phyloP scores from a whole-genome alignment of 1,140 invertebrate genomes.

The Lordiphosa clarofinis region DNA sequence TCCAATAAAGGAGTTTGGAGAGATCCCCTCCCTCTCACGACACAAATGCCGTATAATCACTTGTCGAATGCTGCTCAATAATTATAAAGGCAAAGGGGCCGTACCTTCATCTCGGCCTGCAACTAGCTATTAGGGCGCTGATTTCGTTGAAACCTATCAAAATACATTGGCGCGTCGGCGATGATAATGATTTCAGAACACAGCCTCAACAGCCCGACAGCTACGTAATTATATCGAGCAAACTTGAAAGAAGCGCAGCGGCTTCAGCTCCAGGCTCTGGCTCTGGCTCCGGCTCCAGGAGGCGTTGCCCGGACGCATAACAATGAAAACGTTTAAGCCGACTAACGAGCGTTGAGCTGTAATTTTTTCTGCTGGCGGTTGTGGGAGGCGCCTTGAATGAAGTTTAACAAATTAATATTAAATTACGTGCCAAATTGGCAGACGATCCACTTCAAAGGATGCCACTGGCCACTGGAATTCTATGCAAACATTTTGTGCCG shows the following conservation, averaged over 20 bases:
- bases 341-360: slow-evolving; percentile 65
- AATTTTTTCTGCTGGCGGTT: slow-evolving; percentile 38
- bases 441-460: slow-evolving; percentile 45
- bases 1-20: not conserved
- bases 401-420: slow-evolving; percentile 77
- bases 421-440: slow-evolving; percentile 76
- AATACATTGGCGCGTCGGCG: slow-evolving; percentile 53
- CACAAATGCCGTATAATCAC: slow-evolving; percentile 74
- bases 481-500: slow-evolving; percentile 35
- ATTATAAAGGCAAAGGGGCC: slow-evolving; percentile 42
- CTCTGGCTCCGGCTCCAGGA: slow-evolving; percentile 10
- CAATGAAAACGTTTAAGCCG: slow-evolving; percentile 74
- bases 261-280: slow-evolving; percentile 2
- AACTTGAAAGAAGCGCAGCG: slow-evolving; percentile 64
- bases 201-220: slow-evolving; percentile 22
- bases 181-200: slow-evolving; percentile 67
- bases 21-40: slow-evolving; percentile 30
- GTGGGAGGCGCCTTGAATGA: slow-evolving; percentile 66
- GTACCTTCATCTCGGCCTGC: slow-evolving; percentile 48
- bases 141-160: slow-evolving; percentile 76
- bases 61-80: slow-evolving; percentile 73
- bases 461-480: slow-evolving; percentile 61
- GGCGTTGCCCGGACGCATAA: slow-evolving; percentile 69
- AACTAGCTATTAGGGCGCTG: slow-evolving; percentile 63
- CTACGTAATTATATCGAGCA: slow-evolving; percentile 70